Evolutionary conservation across 35 echinoderm and acorn worm species (phyloP), one percentile per base, ranked within the genome.

Genomic region (Hemicentrotus pulcherrimus): DNA sequence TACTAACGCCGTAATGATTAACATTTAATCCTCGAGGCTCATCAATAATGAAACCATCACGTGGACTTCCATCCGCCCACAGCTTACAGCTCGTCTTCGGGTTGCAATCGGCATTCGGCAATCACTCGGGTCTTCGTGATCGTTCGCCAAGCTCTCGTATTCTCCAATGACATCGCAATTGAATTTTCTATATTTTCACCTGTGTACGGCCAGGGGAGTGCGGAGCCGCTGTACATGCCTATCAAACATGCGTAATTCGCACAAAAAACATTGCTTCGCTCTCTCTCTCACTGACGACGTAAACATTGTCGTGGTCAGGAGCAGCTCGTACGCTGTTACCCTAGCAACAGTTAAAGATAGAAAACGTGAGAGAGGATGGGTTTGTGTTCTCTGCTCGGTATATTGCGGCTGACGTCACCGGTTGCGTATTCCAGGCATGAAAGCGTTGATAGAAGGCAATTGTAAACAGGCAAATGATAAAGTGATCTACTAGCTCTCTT

Each of bases 241-340:
- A 50, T 93, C 91, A 31, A 93, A 93, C 91, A 93, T 93, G 91
- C 91, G 48, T 93, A 93, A 93, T 93, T 93, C 46, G 91, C 91
- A 48, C 91, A 58, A 93, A 93, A 47, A 31, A 58, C 48, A 19
- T 33, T 47, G 88, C 88, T 90, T 5, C 88, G 12, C 88, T 90
- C 32, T 4, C 19, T 92, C 91, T 93, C 45, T 31, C 45, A 50
- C 2, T 58, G 48, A 50, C 91, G 91, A 93, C 91, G 91, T 93
- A 93, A 58, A 47, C 58, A 47, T 93, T 31, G 48, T 47, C 91
- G 91, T 93, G 48, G 46, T 93, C 91, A 58, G 91, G 30, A 93
- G 91, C 91, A 93, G 30, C 91, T 32, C 91, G 91, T 93, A 58
- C 91, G 91, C 48, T 58, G 91, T 93, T 93, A 58, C 91, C 91